Percentiles rank a stretch among this genome's conserved stretches.
phyloP scores from a whole-genome alignment of 2,888 invertebrate genomes.

The Heteropelma amictum region DNA sequence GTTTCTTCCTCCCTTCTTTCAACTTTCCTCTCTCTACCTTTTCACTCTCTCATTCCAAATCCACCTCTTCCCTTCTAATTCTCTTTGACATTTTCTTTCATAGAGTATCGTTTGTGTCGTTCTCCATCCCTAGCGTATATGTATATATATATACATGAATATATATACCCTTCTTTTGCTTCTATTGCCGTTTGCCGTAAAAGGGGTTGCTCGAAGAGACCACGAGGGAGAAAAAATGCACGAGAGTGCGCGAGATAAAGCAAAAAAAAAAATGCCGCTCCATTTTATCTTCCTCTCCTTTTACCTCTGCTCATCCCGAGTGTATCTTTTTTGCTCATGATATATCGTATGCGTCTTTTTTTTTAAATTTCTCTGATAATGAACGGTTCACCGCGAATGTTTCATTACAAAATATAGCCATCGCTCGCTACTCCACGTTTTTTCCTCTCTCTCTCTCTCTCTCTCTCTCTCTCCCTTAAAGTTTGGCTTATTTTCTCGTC shows the following conservation, averaged over 20 bases:
- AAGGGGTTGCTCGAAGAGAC: slow-evolving; percentile 25
- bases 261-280: no score
- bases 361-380: no score
- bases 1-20: neutral
- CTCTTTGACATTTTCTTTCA: slow-evolving; percentile 17
- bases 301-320: no score
- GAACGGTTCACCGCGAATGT: no score
- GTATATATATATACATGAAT: no score
- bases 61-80: neutral
- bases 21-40: neutral
- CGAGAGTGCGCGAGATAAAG: neutral
- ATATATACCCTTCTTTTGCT: slow-evolving; percentile 19
- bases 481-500: slow-evolving; percentile 3
- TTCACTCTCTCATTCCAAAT: neutral
- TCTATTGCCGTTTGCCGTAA: slow-evolving; percentile 25
- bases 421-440: no score
- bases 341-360: no score
- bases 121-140: slow-evolving; percentile 23
- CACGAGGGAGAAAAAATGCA: slow-evolving; percentile 23
- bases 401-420: no score
- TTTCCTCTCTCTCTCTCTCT: neutral
- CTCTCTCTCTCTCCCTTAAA: neutral
- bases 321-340: no score
- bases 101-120: slow-evolving; percentile 27
- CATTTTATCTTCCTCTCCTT: no score